Percentiles rank a stretch among this genome's conserved stretches.
These are phyloP conservation scores for Excalfactoria chinensis DNA, from an alignment of 2,113 vertebrate species.

Conservation along the genomic window DNA sequence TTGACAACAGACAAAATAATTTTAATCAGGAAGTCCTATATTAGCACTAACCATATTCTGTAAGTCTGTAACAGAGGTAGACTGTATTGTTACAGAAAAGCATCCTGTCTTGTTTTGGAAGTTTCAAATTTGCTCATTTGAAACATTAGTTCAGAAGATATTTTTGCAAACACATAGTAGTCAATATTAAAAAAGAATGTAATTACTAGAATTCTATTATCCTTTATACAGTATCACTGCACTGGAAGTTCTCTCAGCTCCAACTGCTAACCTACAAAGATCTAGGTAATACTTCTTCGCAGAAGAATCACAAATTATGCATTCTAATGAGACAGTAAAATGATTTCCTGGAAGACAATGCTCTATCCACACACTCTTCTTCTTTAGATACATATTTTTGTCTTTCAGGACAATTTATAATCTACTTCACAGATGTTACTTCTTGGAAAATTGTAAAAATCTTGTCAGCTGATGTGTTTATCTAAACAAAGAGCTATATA, in stretches of 20 bases:
- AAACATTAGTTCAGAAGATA: background rate
- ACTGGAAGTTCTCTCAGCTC: background rate
- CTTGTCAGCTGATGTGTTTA: background rate
- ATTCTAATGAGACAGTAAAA: background rate
- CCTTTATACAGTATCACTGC: background rate
- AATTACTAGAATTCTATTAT: background rate
- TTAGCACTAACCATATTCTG: background rate
- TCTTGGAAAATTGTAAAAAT: background rate
- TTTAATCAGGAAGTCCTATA: background rate
- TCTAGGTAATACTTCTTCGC: background rate
- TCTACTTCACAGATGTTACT: background rate
- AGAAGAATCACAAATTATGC: background rate
- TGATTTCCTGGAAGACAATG: background rate
- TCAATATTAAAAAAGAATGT: background rate
- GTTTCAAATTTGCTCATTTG: background rate
- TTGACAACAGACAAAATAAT: background rate
- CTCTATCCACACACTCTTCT: background rate
- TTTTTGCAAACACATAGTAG: background rate
- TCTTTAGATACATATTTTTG: background rate
- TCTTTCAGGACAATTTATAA: constrained; percentile 9
- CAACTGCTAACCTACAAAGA: background rate
- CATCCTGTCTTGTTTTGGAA: background rate
- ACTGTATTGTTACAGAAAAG: background rate
- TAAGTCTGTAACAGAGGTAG: background rate
- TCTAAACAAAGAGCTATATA: background rate